These are phyloP conservation scores for Tyrophagus putrescentiae DNA, from an alignment of 1,140 invertebrate species.

Conservation along the genomic window DNA sequence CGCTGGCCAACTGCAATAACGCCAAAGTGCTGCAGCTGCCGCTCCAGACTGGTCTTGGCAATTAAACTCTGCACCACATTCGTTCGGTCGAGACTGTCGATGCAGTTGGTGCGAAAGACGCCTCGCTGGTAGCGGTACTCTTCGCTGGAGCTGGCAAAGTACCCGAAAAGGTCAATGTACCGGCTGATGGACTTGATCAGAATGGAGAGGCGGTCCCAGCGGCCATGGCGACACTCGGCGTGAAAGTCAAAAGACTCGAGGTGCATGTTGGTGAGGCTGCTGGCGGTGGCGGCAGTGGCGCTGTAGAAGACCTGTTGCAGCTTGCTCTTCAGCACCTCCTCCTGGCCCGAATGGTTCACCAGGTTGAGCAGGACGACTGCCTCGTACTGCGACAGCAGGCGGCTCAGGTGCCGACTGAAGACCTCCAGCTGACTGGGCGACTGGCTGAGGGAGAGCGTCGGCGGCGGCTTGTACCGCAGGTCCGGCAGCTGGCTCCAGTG, in stretches of 20 bases:
- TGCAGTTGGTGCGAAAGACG: constrained; percentile 93
- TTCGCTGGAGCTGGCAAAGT: constrained; percentile 57
- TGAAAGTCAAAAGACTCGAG: constrained; percentile 98
- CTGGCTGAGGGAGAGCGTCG: constrained; percentile 48
- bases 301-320: constrained; percentile 39
- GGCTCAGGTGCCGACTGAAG: constrained; percentile 63
- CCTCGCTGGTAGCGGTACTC: constrained; percentile 61
- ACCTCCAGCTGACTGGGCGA: constrained; percentile 53
- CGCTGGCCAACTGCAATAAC: constrained; percentile 46
- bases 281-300: too few species aligned
- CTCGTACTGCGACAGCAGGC: constrained; percentile 64
- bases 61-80: constrained; percentile 96
- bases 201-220: constrained; percentile 76
- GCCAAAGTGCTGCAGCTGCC: constrained; percentile 52
- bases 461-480: constrained; percentile 78
- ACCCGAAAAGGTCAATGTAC: constrained; percentile 70
- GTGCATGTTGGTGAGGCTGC: too few species aligned
- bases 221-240: constrained; percentile 84
- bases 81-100: constrained; percentile 94
- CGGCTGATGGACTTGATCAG: constrained; percentile 67
- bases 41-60: constrained; percentile 58
- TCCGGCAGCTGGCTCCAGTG: constrained; percentile 89
- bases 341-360: constrained; percentile 74
- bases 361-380: constrained; percentile 79
- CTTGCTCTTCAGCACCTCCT: constrained; percentile 45